Evolutionary conservation across 2,113 vertebrate species (phyloP), one percentile per base, ranked within the genome.

Genomic region (Gavialis gangeticus): DNA sequence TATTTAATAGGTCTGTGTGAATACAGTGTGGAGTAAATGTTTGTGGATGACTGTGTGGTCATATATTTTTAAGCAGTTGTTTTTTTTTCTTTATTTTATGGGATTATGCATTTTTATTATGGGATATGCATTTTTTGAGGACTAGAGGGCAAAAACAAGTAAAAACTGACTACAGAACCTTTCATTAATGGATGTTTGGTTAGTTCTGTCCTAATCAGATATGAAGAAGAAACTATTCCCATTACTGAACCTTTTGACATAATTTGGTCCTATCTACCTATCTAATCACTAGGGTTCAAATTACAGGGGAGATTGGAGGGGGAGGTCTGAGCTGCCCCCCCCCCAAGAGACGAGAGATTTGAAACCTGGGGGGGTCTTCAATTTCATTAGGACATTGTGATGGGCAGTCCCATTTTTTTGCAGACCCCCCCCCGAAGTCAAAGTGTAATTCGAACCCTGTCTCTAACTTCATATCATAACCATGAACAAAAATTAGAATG

Each of bases 41-140:
- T 84, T 55, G 22, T 22, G 3, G 14, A 9, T 21, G 0, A 0
- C 13, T 64, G 3, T 80, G 17, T 60, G 85, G 81, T 1, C 3
- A 56, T 24, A 2, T 12, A 34, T 30, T 13, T 24, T 8, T 56
- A 57, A 14, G 27, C 55, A 78, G 1, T 6, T 79, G 12, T 73
- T 24, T 67, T n/a, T n/a, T 58, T 24, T 1, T 73, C 85, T 59
- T 10, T 59, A 69, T 37, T 46, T 46, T 46, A 46, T 46, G 46
- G 46, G 8, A 9, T 46, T 46, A 64, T 46, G 7, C 46, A n/a
- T 12, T 78, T 85, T 57, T 64, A 37, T 6, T 75, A 73, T n/a
- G 10, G 59, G 78, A 55, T 13, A 2, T 56, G 16, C 5, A 19
- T 19, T 66, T 79, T 71, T 16, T 14, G 46, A 6, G 63, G 1